Base-by-base conservation (phyloP, 2,797 vertebrate genomes). In the Myotis daubentonii region DNA sequence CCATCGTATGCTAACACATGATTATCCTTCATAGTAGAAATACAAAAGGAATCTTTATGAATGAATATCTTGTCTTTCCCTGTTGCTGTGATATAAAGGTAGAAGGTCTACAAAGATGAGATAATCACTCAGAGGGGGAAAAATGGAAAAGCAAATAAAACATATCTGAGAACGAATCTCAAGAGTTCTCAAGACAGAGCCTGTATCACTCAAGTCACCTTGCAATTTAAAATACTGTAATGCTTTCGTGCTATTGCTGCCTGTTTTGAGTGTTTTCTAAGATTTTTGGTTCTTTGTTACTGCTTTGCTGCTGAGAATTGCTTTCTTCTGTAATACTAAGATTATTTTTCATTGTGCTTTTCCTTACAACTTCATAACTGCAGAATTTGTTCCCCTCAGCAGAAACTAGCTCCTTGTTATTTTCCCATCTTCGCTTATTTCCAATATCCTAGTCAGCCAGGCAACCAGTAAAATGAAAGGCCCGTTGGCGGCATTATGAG, bases 371-470 rank as follows among this genome's bases (percentile, higher is more conserved):
- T 97, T 97, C 85, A 96, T 98, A 95, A 95, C 97, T 85, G 20
- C 62, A 96, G 53, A 96, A 97, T 98, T 97, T 96, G 87, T 65
- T 44, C 51, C 92, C 88, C 87, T 96, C 68, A 97, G 82, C 28
- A 81, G 87, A 96, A 93, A 95, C 71, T 65, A 94, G 72, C 91
- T 93, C 80, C 96, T 97, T 97, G 97, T 96, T 91, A 82, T 96
- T 97, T 97, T 94, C 93, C 70, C 49, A 33, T 96, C 93, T 98
- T 97, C 96, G 79, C 93, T 97, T 96, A 96, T 97, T 97, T 98
- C 93, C 84, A 95, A 91, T 97, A 94, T 94, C 93, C 79, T 72
- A n/a, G 78, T 97, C 84, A 97, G 93, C 86, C 91, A 97, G 65
- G 87, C 92, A 98, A 94, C 87, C 92, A 97, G 96, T 97, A 96